A percentile compares a stretch with the other conserved stretches of the same genome.
Evolutionary conservation across 2,113 vertebrate genomes (phyloP).

Genomic region (Martes martes): DNA sequence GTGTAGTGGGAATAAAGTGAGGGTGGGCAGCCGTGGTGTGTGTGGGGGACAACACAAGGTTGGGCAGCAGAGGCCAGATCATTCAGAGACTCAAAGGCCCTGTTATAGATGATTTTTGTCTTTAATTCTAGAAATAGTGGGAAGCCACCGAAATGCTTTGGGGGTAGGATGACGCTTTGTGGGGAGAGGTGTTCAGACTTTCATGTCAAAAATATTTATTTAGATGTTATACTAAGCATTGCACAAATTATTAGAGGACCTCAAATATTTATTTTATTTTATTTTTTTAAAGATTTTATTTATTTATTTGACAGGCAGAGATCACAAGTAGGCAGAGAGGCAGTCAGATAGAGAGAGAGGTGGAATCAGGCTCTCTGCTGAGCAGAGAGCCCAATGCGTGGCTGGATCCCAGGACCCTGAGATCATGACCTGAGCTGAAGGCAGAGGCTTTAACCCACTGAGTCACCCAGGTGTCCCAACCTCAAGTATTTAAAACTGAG

Average conservation of each 20-base stretch:
- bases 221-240: not conserved
- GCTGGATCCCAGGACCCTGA: too few species aligned
- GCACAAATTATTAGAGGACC: not conserved
- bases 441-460: too few species aligned
- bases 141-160: not conserved
- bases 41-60: not conserved
- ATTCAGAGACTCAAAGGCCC: not conserved
- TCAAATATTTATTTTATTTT: slow-evolving; percentile 34
- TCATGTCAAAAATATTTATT: not conserved
- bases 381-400: too few species aligned
- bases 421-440: too few species aligned
- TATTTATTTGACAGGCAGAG: too few species aligned
- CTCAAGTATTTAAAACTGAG: not conserved
- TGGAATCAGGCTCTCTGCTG: too few species aligned
- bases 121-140: slow-evolving; percentile 9
- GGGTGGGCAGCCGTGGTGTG: not conserved
- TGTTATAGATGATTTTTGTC: not conserved
- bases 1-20: not conserved
- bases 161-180: not conserved
- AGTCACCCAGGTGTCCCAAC: not conserved
- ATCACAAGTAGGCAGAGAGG: too few species aligned
- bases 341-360: too few species aligned
- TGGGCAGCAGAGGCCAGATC: not conserved
- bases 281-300: not conserved
- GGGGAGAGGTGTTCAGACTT: not conserved